Conservation (phyloP, 2,797 vertebrate genomes). For the Trachops cirrhosus region DNA sequence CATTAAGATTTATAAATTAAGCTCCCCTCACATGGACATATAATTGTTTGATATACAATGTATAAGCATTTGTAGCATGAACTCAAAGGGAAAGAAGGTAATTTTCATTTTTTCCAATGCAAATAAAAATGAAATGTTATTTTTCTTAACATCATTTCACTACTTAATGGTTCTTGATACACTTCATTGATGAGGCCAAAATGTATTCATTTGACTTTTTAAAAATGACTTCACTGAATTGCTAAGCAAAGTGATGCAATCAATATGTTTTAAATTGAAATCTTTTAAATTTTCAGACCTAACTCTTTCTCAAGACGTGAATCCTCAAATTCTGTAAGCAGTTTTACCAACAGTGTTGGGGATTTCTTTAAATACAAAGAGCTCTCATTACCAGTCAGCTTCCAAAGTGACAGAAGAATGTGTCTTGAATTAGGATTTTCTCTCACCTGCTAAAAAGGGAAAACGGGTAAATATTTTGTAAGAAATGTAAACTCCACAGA, state of each 20-base stretch:
- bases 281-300: constrained; percentile 56
- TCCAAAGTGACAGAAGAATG: neutral
- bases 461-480: constrained; percentile 38
- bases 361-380: constrained; percentile 44
- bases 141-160: constrained; percentile 42
- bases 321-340: constrained; percentile 13
- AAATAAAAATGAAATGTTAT: constrained; percentile 51
- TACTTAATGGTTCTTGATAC: constrained; percentile 39
- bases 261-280: constrained; percentile 49
- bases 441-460: neutral
- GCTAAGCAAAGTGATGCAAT: constrained; percentile 70
- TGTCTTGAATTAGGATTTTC: constrained; percentile 35
- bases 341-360: neutral
- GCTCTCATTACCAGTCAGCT: neutral
- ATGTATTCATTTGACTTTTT: constrained; percentile 56
- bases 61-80: constrained; percentile 9
- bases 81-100: constrained; percentile 33
- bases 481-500: constrained; percentile 44
- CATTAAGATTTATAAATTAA: constrained; percentile 68
- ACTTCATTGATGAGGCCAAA: constrained; percentile 51
- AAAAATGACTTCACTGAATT: constrained; percentile 63
- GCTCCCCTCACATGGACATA: constrained; percentile 59
- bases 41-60: constrained; percentile 52
- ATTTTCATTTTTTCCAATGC: constrained; percentile 43
- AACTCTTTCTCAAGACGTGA: neutral